Evolutionary conservation across 2,113 vertebrate genomes (phyloP).

Genomic region (Eleginops maclovinus): DNA sequence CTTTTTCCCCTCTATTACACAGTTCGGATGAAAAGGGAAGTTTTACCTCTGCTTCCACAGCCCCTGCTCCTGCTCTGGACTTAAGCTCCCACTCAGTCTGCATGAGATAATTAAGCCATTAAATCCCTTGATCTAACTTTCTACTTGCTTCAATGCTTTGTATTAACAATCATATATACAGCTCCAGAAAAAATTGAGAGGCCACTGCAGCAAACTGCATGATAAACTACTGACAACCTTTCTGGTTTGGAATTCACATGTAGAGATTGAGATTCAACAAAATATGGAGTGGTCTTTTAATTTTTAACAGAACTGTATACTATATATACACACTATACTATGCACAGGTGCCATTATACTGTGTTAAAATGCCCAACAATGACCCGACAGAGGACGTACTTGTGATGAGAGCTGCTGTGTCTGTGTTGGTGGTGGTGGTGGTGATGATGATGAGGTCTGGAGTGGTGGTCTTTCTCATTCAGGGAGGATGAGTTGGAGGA

Average conservation of each 20-base stretch:
- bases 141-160: not conserved
- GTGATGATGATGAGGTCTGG: constrained; percentile 90
- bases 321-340: too few species aligned
- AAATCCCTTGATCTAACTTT: not conserved
- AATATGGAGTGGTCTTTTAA: too few species aligned
- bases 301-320: too few species aligned
- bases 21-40: not conserved
- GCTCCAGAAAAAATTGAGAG: too few species aligned
- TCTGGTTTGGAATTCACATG: too few species aligned
- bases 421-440: constrained; percentile 90
- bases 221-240: too few species aligned
- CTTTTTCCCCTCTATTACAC: not conserved
- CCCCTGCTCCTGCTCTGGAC: constrained; percentile 97
- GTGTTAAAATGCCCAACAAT: not conserved
- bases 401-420: constrained; percentile 92
- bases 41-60: constrained; percentile 98
- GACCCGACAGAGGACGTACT: constrained; percentile 82
- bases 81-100: constrained; percentile 94
- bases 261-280: too few species aligned
- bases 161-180: not conserved
- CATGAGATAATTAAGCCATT: constrained; percentile 55
- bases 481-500: constrained; percentile 95
- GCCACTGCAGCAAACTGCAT: too few species aligned
- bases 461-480: constrained; percentile 95
- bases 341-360: not conserved